Evolutionary conservation across 2,113 vertebrate species (phyloP).

Genomic region (Heterochromis multidens): DNA sequence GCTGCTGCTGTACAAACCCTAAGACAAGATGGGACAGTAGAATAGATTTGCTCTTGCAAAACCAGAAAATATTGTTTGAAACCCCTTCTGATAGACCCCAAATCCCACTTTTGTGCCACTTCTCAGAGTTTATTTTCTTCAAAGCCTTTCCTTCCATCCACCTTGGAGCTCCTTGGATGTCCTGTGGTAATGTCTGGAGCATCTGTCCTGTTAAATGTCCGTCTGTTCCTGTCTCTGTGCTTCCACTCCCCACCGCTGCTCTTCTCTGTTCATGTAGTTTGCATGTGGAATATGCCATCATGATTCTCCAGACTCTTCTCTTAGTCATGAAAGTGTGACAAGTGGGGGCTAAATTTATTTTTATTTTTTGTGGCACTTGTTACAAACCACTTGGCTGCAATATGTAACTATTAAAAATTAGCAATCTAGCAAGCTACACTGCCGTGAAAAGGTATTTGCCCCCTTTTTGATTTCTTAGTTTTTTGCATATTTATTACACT

Average conservation of each 20-base stretch:
- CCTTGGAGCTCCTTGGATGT: conserved; percentile 13
- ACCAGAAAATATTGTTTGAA: neutral
- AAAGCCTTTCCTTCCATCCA: neutral
- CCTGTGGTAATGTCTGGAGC: conserved; percentile 21
- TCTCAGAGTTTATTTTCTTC: neutral
- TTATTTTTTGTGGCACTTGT: neutral
- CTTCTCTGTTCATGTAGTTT: conserved; percentile 15
- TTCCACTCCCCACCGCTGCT: conserved; percentile 6
- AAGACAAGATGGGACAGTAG: too few relatives aligned
- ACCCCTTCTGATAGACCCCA: neutral
- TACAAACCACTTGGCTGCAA: too few relatives aligned
- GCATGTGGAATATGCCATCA: conserved; percentile 9
- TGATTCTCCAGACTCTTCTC: neutral
- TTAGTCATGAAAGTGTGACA: neutral
- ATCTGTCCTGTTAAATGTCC: conserved; percentile 52
- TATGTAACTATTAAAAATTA: too few relatives aligned
- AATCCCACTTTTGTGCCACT: neutral
- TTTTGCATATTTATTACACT: too few relatives aligned
- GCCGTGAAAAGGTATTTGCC: too few relatives aligned
- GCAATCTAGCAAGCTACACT: too few relatives aligned
- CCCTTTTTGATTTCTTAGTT: too few relatives aligned
- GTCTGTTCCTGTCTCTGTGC: conserved; percentile 38
- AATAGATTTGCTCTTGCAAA: too few relatives aligned
- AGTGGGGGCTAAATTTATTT: neutral
- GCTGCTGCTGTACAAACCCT: too few relatives aligned